Base-by-base conservation (phyloP, 1,140 invertebrate genomes). In the Brachionus manjavacas region DNA sequence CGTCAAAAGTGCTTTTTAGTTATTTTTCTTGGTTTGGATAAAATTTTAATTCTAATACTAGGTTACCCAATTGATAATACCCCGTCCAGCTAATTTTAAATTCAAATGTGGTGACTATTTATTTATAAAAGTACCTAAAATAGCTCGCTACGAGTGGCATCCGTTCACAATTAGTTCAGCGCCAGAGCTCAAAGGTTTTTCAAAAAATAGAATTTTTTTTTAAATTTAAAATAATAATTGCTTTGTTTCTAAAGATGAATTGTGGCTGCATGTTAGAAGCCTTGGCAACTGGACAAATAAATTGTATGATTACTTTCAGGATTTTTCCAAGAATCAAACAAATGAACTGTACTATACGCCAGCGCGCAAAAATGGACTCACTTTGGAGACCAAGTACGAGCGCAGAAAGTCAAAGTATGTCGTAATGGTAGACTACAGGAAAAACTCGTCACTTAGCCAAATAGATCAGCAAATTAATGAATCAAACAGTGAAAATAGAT, bases 131-230 rank as follows among this genome's bases (percentile, higher is more conserved):
- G 94, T 98, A 84, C 96, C 96, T 0, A 92, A 92, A 6, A 96
- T 98, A 85, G 95, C 96, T 1, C 93, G 93, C 78, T 96, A 95
- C 87, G 96, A 98, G 90, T 98, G 96, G 95, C 96, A 98, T 92
- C 96, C 96, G 0, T 97, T 98, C 87, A 98, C 96, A 1, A 95
- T 98, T 85, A 97, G 95, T 90, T 96, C 95, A 86, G 95, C 95
- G 20, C 96, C 96, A 0, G 95, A 98, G 90, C 93, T 96, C 88
- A 93, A 83, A 83, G 66, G 66, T 68, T 39, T 31, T 31, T 31
- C 28, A 4, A 1, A 31, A 31, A 1, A 31, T 4, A 31, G 4
- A 31, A 31, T 31, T 31, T 28, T 28, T 28, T 28, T 28, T 3
- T 4, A 31, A 31, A 31, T 43, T 43, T 41, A 8, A 43, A 2